Conservation (phyloP, 2,113 vertebrate genomes). For the Dasyurus viverrinus region DNA sequence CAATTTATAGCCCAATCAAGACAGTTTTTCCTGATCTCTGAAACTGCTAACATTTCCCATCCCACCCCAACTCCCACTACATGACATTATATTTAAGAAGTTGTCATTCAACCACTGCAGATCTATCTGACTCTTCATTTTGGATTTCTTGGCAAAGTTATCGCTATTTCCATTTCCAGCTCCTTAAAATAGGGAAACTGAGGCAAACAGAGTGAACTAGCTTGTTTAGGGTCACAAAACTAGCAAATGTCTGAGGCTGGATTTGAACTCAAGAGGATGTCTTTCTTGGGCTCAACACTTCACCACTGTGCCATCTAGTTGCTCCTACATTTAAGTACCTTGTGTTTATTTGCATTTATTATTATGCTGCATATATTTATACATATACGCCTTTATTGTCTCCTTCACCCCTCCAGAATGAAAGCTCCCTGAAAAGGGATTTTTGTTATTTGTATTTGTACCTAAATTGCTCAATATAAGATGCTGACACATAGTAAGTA, state of each 20-base stretch:
- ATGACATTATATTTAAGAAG: not conserved
- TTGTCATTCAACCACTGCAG: not conserved
- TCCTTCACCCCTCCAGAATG: not conserved
- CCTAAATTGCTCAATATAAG: not conserved
- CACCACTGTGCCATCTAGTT: accelerated
- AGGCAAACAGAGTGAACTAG: not conserved
- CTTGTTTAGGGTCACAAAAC: not conserved
- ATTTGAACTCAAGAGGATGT: not conserved
- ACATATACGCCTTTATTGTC: not conserved
- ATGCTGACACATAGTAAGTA: not conserved
- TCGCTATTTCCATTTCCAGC: not conserved
- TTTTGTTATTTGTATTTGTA: not conserved
- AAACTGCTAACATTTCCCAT: not conserved
- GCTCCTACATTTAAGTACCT: not conserved
- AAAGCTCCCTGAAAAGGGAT: not conserved
- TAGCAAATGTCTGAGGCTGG: not conserved
- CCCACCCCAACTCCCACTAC: not conserved
- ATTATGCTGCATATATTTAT: not conserved
- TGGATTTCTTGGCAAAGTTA: not conserved
- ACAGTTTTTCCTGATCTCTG: not conserved
- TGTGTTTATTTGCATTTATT: not conserved
- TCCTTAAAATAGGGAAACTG: not conserved
- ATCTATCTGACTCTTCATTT: not conserved
- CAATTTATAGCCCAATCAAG: not conserved
- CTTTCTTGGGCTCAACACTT: too few species aligned